Conservation (phyloP, 1,140 invertebrate species). For the Panagrolaimus sp. region DNA sequence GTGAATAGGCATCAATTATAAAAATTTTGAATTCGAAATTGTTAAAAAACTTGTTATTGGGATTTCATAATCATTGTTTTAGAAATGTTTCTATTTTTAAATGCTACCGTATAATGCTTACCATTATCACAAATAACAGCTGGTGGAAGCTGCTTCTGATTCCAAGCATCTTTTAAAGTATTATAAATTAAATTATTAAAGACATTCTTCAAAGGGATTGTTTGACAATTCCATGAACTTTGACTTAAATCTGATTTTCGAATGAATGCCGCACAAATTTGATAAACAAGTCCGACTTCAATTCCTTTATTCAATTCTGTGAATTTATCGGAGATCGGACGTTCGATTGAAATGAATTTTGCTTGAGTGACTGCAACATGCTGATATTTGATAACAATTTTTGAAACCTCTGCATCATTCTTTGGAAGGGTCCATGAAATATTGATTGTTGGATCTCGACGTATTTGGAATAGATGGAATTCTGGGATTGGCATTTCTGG, state of each 20-base stretch:
- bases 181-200: not conserved
- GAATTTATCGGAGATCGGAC: not conserved
- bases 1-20: no score
- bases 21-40: no score
- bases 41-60: no score
- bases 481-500: not conserved
- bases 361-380: not conserved
- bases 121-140: constrained; percentile 6
- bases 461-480: not conserved
- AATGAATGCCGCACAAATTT: not conserved
- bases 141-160: not conserved
- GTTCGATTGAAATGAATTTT: not conserved
- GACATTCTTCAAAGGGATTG: not conserved
- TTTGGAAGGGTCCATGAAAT: not conserved
- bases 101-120: no score
- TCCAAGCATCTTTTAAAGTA: not conserved
- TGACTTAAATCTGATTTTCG: not conserved
- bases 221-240: not conserved
- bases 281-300: not conserved
- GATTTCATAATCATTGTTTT: no score
- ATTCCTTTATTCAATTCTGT: not conserved
- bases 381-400: not conserved
- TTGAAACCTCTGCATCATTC: not conserved
- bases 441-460: not conserved
- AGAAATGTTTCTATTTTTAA: no score